phyloP scores from a whole-genome alignment of 2,113 vertebrate genomes.

The Martes martes region DNA sequence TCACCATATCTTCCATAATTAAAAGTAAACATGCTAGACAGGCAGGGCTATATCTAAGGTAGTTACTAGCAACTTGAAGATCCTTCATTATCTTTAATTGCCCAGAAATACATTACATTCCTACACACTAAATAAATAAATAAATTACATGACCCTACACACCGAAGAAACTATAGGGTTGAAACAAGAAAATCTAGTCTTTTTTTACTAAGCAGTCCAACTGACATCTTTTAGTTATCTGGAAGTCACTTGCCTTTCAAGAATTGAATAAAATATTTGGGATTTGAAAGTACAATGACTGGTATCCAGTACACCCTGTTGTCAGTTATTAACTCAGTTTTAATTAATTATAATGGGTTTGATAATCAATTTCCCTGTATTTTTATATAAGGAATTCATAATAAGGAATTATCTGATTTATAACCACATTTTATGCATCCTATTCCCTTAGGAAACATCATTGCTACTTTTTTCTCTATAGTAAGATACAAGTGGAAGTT shows the following conservation, averaged over 20 bases:
- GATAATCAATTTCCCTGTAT: background rate
- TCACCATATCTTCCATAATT: background rate
- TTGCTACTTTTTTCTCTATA: background rate
- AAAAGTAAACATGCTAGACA: background rate
- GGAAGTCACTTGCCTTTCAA: background rate
- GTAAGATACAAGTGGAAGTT: background rate
- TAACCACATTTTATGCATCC: background rate
- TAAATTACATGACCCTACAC: too few species aligned
- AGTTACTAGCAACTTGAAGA: background rate
- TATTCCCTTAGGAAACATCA: background rate
- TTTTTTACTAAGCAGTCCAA: background rate
- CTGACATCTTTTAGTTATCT: background rate
- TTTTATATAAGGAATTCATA: background rate
- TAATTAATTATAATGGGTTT: background rate
- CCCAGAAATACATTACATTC: background rate
- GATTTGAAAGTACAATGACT: background rate
- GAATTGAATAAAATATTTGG: background rate
- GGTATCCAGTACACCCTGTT: background rate
- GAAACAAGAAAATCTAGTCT: background rate
- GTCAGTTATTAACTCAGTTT: background rate
- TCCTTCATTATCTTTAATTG: background rate
- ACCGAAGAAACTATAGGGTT: background rate
- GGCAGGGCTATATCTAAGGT: background rate
- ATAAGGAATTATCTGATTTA: background rate
- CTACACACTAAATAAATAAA: background rate